These are phyloP conservation scores for Drosophila kurseongensis DNA, from an alignment of 1,140 invertebrate species.

Conservation along the genomic window DNA sequence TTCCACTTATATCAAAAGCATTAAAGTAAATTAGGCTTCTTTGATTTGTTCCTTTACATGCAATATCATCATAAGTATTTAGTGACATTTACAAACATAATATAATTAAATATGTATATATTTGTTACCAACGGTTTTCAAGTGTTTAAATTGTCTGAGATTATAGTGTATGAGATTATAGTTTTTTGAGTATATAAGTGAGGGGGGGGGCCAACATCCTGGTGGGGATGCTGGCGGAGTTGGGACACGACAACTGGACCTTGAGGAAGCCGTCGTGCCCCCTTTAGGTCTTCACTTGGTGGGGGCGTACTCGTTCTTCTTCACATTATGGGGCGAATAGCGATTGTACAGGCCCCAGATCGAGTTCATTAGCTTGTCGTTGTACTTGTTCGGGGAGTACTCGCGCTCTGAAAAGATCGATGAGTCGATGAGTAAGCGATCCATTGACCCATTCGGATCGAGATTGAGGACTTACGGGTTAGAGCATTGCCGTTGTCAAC, in stretches of 20 bases:
- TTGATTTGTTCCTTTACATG: constrained; percentile 24
- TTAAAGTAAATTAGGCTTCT: not conserved
- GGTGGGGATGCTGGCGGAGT: not conserved
- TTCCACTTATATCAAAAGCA: not conserved
- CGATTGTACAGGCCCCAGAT: constrained; percentile 95
- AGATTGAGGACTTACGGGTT: constrained; percentile 55
- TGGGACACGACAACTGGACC: constrained; percentile 69
- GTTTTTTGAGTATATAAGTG: constrained; percentile 4
- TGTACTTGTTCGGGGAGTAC: constrained; percentile 90
- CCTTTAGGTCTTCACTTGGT: constrained; percentile 81
- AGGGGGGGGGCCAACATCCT: constrained; percentile 13
- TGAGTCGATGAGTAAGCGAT: constrained; percentile 19
- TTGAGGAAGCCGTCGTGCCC: constrained; percentile 85
- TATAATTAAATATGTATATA: constrained; percentile 30
- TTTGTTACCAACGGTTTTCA: constrained; percentile 27
- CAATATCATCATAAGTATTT: constrained; percentile 65
- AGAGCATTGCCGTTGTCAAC: constrained; percentile 64
- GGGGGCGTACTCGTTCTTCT: constrained; percentile 89
- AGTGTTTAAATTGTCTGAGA: constrained; percentile 1
- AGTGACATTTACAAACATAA: constrained; percentile 3
- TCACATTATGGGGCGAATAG: constrained; percentile 93
- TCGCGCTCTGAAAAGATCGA: constrained; percentile 83
- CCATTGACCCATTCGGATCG: not conserved
- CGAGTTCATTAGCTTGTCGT: constrained; percentile 94
- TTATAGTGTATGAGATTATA: constrained; percentile 16